These are phyloP conservation scores for Ischnura elegans DNA, from an alignment of 2,888 invertebrate species.

Conservation along the genomic window DNA sequence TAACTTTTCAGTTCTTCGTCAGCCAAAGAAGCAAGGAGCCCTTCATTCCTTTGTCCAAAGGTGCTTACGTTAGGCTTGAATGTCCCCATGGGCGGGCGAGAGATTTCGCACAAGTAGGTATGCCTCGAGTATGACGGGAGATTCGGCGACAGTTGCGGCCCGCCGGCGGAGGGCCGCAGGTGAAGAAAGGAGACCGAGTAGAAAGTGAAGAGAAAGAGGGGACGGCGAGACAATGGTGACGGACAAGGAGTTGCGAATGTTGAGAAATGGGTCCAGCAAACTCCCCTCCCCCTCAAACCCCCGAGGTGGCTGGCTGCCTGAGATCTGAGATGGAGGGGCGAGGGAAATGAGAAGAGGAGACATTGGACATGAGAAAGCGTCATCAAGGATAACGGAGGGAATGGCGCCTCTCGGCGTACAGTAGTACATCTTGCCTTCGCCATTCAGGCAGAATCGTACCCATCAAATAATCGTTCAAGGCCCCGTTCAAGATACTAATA, in stretches of 20 bases:
- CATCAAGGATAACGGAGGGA: not conserved
- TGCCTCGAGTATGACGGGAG: not conserved
- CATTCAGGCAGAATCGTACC: too few species aligned
- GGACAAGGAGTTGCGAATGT: not conserved
- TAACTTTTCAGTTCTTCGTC: too few species aligned
- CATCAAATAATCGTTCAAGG: too few species aligned
- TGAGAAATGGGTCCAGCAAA: not conserved
- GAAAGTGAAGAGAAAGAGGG: not conserved
- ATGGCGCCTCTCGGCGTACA: too few species aligned
- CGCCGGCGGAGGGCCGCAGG: not conserved
- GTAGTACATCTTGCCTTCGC: too few species aligned
- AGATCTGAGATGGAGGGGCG: not conserved
- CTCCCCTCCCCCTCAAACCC: too few species aligned
- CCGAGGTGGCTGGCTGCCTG: not conserved
- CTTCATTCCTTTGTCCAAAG: too few species aligned
- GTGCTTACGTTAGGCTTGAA: too few species aligned
- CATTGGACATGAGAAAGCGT: not conserved
- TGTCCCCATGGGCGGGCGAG: not conserved
- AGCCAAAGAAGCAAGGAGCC: too few species aligned
- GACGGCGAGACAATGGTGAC: not conserved
- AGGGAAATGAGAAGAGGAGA: not conserved
- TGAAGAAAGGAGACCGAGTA: not conserved
- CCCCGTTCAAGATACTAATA: too few species aligned
- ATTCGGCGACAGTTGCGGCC: not conserved
- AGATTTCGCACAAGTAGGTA: not conserved